These are phyloP conservation scores for Leucosticte australis DNA, from an alignment of 2,113 vertebrate species.

Conservation along the genomic window DNA sequence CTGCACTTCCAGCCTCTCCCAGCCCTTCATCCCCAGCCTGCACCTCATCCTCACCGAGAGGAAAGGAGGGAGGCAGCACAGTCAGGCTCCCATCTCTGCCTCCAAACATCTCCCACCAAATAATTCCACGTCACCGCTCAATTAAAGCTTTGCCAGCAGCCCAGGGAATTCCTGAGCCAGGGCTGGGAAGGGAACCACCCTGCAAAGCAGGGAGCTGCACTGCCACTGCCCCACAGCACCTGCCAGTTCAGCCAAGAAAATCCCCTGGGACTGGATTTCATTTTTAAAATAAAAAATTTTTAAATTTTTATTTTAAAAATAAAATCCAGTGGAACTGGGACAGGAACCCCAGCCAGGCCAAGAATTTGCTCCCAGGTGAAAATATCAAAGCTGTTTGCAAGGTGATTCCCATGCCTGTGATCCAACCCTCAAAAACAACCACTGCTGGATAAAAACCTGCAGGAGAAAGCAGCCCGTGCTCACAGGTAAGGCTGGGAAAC, in stretches of 20 bases:
- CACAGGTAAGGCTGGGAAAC: background rate
- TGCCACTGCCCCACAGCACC: background rate
- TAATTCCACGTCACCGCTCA: accelerated
- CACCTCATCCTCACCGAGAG: accelerated
- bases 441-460: background rate
- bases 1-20: background rate
- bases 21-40: background rate
- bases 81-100: background rate
- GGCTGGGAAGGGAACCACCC: background rate
- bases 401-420: background rate
- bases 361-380: background rate
- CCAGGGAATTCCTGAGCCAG: background rate
- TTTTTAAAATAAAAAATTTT: too few species aligned
- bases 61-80: background rate
- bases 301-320: too few species aligned
- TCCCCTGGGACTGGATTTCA: too few species aligned
- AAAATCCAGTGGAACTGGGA: background rate
- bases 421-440: background rate
- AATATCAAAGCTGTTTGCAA: background rate
- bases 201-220: background rate
- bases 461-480: background rate
- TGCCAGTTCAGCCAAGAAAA: background rate
- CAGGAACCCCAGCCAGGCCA: accelerated
- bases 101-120: background rate
- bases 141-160: background rate